Base-by-base conservation (phyloP, 2,888 invertebrate species). In the Lepetodrilus schrolli region DNA sequence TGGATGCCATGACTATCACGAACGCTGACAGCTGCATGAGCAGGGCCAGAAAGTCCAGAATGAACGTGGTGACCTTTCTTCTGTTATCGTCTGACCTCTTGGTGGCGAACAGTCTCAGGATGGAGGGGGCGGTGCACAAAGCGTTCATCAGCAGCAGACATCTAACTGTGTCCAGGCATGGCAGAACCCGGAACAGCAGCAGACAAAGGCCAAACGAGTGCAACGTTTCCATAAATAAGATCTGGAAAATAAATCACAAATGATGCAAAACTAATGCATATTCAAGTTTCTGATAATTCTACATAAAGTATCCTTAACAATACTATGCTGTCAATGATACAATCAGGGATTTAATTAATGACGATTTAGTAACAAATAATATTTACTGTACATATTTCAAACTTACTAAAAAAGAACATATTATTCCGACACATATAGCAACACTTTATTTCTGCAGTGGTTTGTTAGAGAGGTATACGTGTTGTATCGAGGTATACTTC, bases 11-110 rank as follows among this genome's bases (percentile, higher is more conserved):
- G 48, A 81, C 81, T 23, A 87, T 76, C 68, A 87, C 84, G 74
- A 82, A 84, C 48, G 85, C 85, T 4, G 87, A 86, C 26, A 82
- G 76, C 77, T 87, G 87, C 82, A 86, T 87, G 58, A 81, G 77
- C 17, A 85, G 73, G 2, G 86, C 86, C 34, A 86, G 48, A 69
- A 86, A 79, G 80, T 87, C 87, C 43, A 86, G 72, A 30, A 86
- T 77, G 37, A 84, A 76, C 7, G 86, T 82, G 26, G 83, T 74
- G 4, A 84, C 77, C 21, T 81, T 80, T 2, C 84, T 74, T 47
- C 80, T 74, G 23, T 77, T 58, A 38, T 82, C 82, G 0, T 82
- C 82, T 1, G 82, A 78, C 4, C 86, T 79, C 66, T 84, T 86
- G 2, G 87, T 86, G n/a, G 86, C 80, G 47, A 86, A 75, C 30